Evolutionary conservation across 2,888 invertebrate genomes (phyloP).

Genomic region (Drosophila subsilvestris): DNA sequence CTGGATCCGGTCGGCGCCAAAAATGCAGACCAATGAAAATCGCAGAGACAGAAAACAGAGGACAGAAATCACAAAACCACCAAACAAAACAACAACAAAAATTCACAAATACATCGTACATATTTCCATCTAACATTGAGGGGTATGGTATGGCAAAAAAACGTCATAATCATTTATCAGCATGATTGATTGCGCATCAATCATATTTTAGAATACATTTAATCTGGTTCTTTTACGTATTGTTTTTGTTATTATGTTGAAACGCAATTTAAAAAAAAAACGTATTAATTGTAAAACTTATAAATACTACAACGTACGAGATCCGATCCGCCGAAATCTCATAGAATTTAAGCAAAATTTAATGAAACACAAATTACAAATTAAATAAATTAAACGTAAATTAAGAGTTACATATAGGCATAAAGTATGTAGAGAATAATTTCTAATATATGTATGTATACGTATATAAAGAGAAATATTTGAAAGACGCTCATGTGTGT

Average conservation of each 20-base stretch:
- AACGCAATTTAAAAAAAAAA: conserved; percentile 63
- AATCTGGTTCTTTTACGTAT: conserved; percentile 41
- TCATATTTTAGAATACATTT: conserved; percentile 57
- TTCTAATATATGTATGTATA: conserved; percentile 29
- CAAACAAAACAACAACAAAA: not conserved
- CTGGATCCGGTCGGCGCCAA: conserved; percentile 29
- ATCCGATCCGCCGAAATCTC: conserved; percentile 76
- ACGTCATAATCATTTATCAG: conserved; percentile 32
- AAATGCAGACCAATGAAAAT: conserved; percentile 36
- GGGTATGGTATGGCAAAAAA: conserved; percentile 61
- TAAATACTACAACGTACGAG: conserved; percentile 77
- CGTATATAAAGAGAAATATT: conserved; percentile 38
- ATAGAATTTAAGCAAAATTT: conserved; percentile 65
- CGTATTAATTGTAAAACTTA: conserved; percentile 66
- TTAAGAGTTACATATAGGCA: conserved; percentile 51
- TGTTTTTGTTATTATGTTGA: conserved; percentile 45
- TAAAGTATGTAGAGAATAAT: conserved; percentile 34
- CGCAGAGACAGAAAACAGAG: conserved; percentile 12
- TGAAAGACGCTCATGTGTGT: conserved; percentile 45
- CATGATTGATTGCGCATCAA: conserved; percentile 34
- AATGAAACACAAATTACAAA: conserved; percentile 63
- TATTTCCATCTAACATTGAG: conserved; percentile 57
- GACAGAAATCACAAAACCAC: conserved; percentile 37
- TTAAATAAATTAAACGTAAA: conserved; percentile 66
- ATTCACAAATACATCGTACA: not conserved